Evolutionary conservation across 2,113 vertebrate species (phyloP).

Genomic region (Gambusia affinis): DNA sequence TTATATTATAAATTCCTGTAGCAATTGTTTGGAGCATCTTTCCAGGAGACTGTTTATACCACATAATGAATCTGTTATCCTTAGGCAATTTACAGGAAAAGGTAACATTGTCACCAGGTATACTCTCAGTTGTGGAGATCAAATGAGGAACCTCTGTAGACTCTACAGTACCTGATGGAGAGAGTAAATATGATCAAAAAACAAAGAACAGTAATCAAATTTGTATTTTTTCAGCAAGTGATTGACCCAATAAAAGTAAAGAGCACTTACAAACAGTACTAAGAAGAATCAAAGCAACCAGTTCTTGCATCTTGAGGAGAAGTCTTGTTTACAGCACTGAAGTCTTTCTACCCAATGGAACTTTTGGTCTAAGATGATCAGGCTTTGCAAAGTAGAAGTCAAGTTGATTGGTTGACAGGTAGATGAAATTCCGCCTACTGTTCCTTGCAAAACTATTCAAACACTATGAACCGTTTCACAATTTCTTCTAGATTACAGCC

Average conservation of each 20-base stretch:
- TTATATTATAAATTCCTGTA: not conserved
- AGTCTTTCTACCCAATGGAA: not conserved
- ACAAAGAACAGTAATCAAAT: not conserved
- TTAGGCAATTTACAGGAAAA: not conserved
- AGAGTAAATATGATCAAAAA: not conserved
- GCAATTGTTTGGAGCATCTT: slow-evolving; percentile 8
- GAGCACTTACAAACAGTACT: slow-evolving; percentile 1
- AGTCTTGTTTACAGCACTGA: not conserved
- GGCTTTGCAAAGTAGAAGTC: not conserved
- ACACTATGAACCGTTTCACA: not conserved
- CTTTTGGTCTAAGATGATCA: slow-evolving; percentile 11
- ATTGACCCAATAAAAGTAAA: not conserved
- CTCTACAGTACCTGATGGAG: slow-evolving; percentile 1
- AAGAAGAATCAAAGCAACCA: slow-evolving; percentile 24
- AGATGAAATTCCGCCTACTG: not conserved
- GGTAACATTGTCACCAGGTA: slow-evolving; percentile 14
- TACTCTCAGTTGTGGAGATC: slow-evolving; percentile 5
- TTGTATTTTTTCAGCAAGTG: not conserved
- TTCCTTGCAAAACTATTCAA: not conserved
- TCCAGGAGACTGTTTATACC: slow-evolving; percentile 39
- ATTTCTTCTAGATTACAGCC: not conserved
- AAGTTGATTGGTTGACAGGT: slow-evolving; percentile 18
- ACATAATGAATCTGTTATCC: not conserved
- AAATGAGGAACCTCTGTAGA: slow-evolving; percentile 1
- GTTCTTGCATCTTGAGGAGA: not conserved